These are phyloP conservation scores for Muricea muricata DNA, from an alignment of 92 coral and sea anemone species.

Conservation along the genomic window DNA sequence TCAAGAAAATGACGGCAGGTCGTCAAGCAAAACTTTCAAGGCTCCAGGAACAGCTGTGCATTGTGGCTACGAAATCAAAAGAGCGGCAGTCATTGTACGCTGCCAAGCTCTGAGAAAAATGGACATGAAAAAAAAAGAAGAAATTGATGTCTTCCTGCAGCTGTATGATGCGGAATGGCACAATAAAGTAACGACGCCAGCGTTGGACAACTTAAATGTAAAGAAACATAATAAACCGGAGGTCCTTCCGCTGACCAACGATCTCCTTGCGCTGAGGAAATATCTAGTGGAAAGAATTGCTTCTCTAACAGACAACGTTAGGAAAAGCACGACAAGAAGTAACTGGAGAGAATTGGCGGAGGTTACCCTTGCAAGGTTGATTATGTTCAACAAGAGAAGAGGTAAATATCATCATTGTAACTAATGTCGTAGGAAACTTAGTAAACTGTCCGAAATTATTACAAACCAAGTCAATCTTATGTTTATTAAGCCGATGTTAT, in stretches of 20 bases:
- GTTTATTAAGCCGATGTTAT: no score
- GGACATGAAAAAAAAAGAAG: constrained; percentile 6
- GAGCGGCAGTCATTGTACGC: constrained; percentile 38
- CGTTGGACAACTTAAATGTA: background rate
- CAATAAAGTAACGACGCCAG: constrained; percentile 42
- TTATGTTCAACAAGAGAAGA: constrained; percentile 5
- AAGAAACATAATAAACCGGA: background rate
- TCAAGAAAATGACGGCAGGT: constrained; percentile 6
- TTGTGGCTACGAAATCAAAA: constrained; percentile 45
- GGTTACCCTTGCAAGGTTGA: background rate
- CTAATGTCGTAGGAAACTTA: background rate
- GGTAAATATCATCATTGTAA: background rate
- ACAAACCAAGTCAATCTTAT: no score
- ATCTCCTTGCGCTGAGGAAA: background rate
- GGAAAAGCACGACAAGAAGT: background rate
- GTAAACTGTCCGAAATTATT: background rate
- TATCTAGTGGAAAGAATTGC: background rate
- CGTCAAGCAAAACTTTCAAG: constrained; percentile 19
- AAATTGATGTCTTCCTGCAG: constrained; percentile 32
- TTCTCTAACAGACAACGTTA: background rate
- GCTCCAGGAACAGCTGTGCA: constrained; percentile 49
- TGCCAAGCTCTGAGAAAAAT: constrained; percentile 52
- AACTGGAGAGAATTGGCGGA: background rate
- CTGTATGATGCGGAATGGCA: constrained; percentile 55
- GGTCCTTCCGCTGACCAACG: background rate